These are phyloP conservation scores for Papilio glaucus DNA, from an alignment of 1,140 invertebrate genomes.

Conservation along the genomic window DNA sequence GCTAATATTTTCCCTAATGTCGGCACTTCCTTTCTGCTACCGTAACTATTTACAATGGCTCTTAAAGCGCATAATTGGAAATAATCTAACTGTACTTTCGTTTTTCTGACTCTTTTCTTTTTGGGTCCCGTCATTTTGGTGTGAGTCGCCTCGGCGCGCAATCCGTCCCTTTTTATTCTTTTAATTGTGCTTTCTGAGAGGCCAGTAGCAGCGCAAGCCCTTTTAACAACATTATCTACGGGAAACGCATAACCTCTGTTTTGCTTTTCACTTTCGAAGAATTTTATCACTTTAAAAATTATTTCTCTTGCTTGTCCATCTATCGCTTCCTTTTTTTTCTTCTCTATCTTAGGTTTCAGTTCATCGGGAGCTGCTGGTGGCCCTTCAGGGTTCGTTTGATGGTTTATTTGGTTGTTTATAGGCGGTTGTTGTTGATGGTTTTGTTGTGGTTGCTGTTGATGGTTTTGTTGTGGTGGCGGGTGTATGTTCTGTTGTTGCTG, in stretches of 20 bases:
- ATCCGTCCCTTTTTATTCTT: constrained; percentile 73
- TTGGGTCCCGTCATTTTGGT: constrained; percentile 77
- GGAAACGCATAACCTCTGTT: constrained; percentile 76
- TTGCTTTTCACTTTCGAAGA: constrained; percentile 79
- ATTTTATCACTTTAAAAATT: constrained; percentile 77
- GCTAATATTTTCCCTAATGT: constrained; percentile 74
- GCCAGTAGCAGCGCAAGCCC: constrained; percentile 74
- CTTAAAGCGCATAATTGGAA: constrained; percentile 74
- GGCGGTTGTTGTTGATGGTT: constrained; percentile 47
- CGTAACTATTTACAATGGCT: constrained; percentile 73
- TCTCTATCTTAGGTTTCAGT: constrained; percentile 58
- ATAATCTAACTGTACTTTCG: constrained; percentile 76
- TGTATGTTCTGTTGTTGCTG: constrained; percentile 23
- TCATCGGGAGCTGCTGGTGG: constrained; percentile 46
- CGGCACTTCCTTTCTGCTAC: constrained; percentile 71
- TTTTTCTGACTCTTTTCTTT: constrained; percentile 74
- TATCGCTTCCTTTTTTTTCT: constrained; percentile 77
- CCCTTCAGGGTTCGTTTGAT: constrained; percentile 46
- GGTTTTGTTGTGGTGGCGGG: constrained; percentile 37
- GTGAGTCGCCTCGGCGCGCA: constrained; percentile 72
- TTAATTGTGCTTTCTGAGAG: constrained; percentile 78
- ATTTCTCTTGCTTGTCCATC: constrained; percentile 76
- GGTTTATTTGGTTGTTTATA: constrained; percentile 45
- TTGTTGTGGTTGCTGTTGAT: constrained; percentile 43
- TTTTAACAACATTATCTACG: constrained; percentile 76